These are phyloP conservation scores for Ophthalmolycus amberensis DNA, from an alignment of 2,113 vertebrate genomes.

Conservation along the genomic window DNA sequence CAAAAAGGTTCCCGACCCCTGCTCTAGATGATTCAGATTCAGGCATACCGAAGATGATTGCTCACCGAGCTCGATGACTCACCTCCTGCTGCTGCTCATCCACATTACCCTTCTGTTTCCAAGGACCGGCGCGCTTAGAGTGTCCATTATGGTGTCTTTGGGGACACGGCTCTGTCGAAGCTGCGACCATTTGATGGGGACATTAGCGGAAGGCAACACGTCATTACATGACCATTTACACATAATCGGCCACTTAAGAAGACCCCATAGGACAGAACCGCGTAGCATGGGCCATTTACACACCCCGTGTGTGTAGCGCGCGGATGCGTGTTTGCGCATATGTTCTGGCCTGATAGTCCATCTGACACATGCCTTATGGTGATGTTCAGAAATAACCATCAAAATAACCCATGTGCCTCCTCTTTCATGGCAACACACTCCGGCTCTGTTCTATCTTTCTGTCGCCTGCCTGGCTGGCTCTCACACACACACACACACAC, in stretches of 20 bases:
- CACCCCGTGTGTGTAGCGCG: constrained; percentile 29
- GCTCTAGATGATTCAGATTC: constrained; percentile 23
- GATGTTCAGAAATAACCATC: constrained; percentile 69
- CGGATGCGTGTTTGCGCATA: constrained; percentile 49
- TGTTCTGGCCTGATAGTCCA: constrained; percentile 70
- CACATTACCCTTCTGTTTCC: constrained; percentile 60
- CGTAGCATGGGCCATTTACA: constrained; percentile 68
- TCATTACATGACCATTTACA: constrained; percentile 78
- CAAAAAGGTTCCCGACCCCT: too few species aligned
- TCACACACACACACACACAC: not conserved
- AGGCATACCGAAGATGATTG: constrained; percentile 46
- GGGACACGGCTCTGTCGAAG: constrained; percentile 60
- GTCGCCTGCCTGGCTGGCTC: not conserved
- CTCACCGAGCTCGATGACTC: constrained; percentile 34
- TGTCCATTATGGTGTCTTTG: constrained; percentile 71
- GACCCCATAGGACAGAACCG: constrained; percentile 67
- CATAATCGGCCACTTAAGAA: constrained; percentile 78
- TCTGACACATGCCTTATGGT: constrained; percentile 72
- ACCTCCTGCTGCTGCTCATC: constrained; percentile 45
- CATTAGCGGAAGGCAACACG: constrained; percentile 74
- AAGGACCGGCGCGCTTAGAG: constrained; percentile 42
- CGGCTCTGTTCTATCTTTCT: constrained; percentile 6
- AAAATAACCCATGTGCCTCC: constrained; percentile 58
- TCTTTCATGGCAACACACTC: constrained; percentile 42
- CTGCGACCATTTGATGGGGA: constrained; percentile 70